These are phyloP conservation scores for Callionymus lyra DNA, from an alignment of 2,113 vertebrate genomes.

Conservation along the genomic window DNA sequence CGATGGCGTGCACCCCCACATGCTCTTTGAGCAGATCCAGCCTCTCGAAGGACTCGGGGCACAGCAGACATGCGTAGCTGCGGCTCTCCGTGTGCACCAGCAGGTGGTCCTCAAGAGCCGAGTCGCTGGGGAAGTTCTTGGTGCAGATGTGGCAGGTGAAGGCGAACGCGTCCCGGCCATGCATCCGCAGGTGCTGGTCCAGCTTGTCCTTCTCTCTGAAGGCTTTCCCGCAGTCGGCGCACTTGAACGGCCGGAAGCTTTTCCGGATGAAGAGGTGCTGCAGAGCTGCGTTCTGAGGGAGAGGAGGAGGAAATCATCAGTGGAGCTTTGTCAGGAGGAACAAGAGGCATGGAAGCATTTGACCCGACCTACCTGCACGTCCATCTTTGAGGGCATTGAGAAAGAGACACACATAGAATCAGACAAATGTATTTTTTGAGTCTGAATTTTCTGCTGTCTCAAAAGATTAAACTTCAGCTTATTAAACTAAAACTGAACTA, in stretches of 20 bases:
- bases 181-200: constrained; percentile 88
- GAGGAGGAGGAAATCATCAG: constrained; percentile 3
- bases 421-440: too few relatives aligned
- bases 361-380: constrained; percentile 83
- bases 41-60: constrained; percentile 83
- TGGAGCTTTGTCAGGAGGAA: constrained; percentile 1
- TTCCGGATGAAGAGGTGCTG: constrained; percentile 96
- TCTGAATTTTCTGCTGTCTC: constrained; percentile 10
- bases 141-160: constrained; percentile 89
- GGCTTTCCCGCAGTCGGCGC: constrained; percentile 90
- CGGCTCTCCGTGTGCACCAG: constrained; percentile 88
- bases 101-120: constrained; percentile 84
- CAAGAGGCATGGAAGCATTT: constrained; percentile 3
- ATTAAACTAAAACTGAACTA: too few relatives aligned
- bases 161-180: constrained; percentile 84
- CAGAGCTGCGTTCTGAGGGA: constrained; percentile 85
- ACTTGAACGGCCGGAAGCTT: constrained; percentile 92
- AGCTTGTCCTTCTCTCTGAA: constrained; percentile 95
- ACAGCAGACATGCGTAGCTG: constrained; percentile 89
- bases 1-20: constrained; percentile 76
- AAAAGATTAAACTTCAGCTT: too few relatives aligned
- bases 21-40: constrained; percentile 91
- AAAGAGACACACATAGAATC: constrained; percentile 49
- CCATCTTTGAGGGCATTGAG: constrained; percentile 73
- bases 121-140: constrained; percentile 84